A percentile compares a stretch with the other conserved stretches of the same genome.
Evolutionary conservation across 1,140 invertebrate genomes (phyloP).

Genomic region (Lucilia sericata): DNA sequence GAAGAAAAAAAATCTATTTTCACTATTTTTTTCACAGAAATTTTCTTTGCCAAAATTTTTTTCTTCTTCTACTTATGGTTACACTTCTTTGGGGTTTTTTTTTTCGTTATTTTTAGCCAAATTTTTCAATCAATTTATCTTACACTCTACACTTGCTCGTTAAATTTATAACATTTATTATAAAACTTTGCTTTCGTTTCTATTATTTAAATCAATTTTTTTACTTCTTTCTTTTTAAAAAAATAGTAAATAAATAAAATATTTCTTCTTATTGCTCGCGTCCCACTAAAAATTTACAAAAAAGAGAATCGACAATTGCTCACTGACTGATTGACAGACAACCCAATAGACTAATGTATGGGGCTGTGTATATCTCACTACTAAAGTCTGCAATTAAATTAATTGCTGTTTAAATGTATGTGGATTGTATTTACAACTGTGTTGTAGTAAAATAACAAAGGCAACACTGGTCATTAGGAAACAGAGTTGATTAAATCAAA

Average conservation of each 20-base stretch:
- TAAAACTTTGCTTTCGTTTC: background rate
- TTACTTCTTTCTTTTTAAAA: background rate
- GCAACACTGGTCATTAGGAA: background rate
- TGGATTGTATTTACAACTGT: slow-evolving; percentile 8
- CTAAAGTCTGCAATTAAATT: slow-evolving; percentile 9
- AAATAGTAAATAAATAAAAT: slow-evolving; percentile 21
- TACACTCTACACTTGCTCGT: background rate
- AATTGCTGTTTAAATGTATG: background rate
- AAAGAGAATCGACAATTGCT: slow-evolving; percentile 14
- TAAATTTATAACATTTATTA: too few relatives aligned
- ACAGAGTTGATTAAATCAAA: background rate
- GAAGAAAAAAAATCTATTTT: background rate
- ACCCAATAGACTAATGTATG: background rate
- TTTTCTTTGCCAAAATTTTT: slow-evolving; percentile 11
- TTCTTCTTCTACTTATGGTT: background rate
- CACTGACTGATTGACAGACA: background rate
- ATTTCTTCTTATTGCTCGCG: slow-evolving; percentile 5
- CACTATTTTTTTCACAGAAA: background rate
- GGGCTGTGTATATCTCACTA: slow-evolving; percentile 7
- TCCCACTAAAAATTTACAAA: background rate
- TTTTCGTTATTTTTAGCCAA: background rate
- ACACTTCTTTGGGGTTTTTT: background rate
- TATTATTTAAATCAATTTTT: slow-evolving; percentile 6
- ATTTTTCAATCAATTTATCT: background rate
- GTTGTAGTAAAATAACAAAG: background rate